These are phyloP conservation scores for Microctonus hyperodae DNA, from an alignment of 2,888 invertebrate genomes.

Conservation along the genomic window DNA sequence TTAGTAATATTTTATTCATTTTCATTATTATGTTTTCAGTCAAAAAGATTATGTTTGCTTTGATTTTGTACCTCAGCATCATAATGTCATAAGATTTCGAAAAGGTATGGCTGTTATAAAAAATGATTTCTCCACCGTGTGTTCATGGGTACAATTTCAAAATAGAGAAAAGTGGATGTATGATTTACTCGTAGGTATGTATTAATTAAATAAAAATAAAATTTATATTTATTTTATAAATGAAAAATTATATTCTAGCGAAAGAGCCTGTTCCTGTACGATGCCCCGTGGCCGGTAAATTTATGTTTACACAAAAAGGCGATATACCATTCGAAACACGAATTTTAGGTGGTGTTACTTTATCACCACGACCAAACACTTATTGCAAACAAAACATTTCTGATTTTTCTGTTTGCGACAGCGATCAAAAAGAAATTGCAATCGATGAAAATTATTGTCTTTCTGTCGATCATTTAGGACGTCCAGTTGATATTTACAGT, in stretches of 20 bases:
- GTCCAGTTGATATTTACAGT: slow-evolving; percentile 95
- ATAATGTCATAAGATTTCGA: slow-evolving; percentile 91
- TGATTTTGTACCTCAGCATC: slow-evolving; percentile 94
- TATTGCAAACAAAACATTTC: slow-evolving; percentile 94
- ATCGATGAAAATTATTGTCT: slow-evolving; percentile 96
- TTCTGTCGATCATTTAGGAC: slow-evolving; percentile 93
- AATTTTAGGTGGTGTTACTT: slow-evolving; percentile 93
- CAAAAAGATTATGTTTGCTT: slow-evolving; percentile 98
- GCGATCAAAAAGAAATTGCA: slow-evolving; percentile 91
- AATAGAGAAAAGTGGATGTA: slow-evolving; percentile 88
- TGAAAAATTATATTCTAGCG: slow-evolving; percentile 61
- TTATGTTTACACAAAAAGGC: slow-evolving; percentile 91
- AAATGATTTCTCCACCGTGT: slow-evolving; percentile 90
- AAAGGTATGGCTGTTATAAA: slow-evolving; percentile 88
- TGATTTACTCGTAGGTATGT: slow-evolving; percentile 75
- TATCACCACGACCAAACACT: slow-evolving; percentile 90
- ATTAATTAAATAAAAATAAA: neutral
- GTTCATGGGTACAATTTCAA: slow-evolving; percentile 92
- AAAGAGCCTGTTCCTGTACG: slow-evolving; percentile 89
- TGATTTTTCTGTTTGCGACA: slow-evolving; percentile 94
- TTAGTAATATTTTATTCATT: neutral
- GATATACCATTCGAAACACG: slow-evolving; percentile 91
- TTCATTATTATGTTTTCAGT: slow-evolving; percentile 64
- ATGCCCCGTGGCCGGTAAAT: slow-evolving; percentile 97
- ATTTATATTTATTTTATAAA: neutral